phyloP scores from a whole-genome alignment of 2,888 invertebrate species.

The Rhorus exstirpatorius region DNA sequence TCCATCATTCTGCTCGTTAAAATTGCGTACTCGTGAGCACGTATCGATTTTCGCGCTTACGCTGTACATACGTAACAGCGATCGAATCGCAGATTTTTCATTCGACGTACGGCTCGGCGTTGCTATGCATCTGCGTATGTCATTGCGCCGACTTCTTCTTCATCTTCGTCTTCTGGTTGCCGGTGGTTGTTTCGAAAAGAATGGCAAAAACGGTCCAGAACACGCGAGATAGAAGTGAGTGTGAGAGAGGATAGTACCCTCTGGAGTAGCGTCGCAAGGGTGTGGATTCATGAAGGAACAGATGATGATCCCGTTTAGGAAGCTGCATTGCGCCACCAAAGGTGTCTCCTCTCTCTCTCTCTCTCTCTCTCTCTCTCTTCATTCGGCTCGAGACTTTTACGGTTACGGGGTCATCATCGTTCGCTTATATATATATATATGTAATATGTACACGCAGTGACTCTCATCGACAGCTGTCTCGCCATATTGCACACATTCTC shows the following conservation, averaged over 20 bases:
- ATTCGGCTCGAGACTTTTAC: conserved; percentile 75
- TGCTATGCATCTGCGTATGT: conserved; percentile 75
- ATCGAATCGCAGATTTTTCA: conserved; percentile 73
- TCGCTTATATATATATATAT: conserved; percentile 48
- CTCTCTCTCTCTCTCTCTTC: conserved; percentile 16
- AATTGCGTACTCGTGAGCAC: too few species aligned
- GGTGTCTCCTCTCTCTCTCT: conserved; percentile 34
- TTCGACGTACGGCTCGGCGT: conserved; percentile 63
- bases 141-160: conserved; percentile 59
- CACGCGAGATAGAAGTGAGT: conserved; percentile 53
- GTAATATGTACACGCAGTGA: conserved; percentile 32
- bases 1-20: too few species aligned
- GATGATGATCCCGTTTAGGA: conserved; percentile 84
- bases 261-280: conserved; percentile 69
- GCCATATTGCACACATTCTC: conserved; percentile 37
- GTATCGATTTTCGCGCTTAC: too few species aligned
- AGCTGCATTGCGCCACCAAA: conserved; percentile 75
- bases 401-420: conserved; percentile 80
- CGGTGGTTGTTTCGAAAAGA: conserved; percentile 78
- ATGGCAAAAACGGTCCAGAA: conserved; percentile 76
- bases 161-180: conserved; percentile 71
- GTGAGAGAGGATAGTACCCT: conserved; percentile 68
- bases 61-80: neutral
- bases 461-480: conserved; percentile 66
- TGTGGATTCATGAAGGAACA: conserved; percentile 81